Percentiles rank a stretch among this genome's conserved stretches.
These are phyloP conservation scores for Festucalex cinctus DNA, from an alignment of 2,113 vertebrate species.

Conservation along the genomic window DNA sequence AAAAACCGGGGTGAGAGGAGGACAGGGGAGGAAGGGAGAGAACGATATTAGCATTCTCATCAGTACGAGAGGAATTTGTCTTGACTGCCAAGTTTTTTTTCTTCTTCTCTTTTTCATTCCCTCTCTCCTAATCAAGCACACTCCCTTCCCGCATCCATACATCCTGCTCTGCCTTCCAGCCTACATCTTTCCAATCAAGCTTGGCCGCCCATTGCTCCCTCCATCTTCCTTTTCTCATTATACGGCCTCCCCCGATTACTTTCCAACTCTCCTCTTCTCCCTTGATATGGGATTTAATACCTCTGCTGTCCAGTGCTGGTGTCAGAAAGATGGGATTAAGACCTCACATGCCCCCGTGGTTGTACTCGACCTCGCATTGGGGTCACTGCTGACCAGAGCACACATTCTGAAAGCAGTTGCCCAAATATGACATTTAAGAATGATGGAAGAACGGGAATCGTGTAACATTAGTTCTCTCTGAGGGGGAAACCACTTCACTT, in stretches of 20 bases:
- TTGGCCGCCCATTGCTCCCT: conserved; percentile 26
- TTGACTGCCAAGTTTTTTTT: conserved; percentile 54
- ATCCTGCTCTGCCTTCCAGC: conserved; percentile 26
- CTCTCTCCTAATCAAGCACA: conserved; percentile 50
- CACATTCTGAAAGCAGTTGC: conserved; percentile 14
- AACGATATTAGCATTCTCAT: conserved; percentile 73
- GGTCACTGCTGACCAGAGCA: conserved; percentile 21
- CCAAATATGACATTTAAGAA: conserved; percentile 1
- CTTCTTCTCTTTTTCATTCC: conserved; percentile 30
- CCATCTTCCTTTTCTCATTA: conserved; percentile 33
- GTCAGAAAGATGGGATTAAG: conserved; percentile 42
- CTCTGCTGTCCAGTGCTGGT: conserved; percentile 39
- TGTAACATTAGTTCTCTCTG: neutral
- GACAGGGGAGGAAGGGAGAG: conserved; percentile 36
- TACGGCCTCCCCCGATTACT: conserved; percentile 19
- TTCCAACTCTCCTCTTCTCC: conserved; percentile 17
- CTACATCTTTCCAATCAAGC: conserved; percentile 51
- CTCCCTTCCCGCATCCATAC: conserved; percentile 32
- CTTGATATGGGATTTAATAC: conserved; percentile 44
- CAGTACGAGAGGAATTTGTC: conserved; percentile 69
- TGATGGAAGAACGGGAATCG: neutral
- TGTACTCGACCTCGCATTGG: conserved; percentile 40
- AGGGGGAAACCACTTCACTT: neutral
- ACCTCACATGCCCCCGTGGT: conserved; percentile 12
- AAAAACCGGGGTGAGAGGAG: conserved; percentile 43